Percentiles rank a stretch among this genome's conserved stretches.
Conservation (phyloP, 2,797 vertebrate genomes). For the Alcedo atthis region DNA sequence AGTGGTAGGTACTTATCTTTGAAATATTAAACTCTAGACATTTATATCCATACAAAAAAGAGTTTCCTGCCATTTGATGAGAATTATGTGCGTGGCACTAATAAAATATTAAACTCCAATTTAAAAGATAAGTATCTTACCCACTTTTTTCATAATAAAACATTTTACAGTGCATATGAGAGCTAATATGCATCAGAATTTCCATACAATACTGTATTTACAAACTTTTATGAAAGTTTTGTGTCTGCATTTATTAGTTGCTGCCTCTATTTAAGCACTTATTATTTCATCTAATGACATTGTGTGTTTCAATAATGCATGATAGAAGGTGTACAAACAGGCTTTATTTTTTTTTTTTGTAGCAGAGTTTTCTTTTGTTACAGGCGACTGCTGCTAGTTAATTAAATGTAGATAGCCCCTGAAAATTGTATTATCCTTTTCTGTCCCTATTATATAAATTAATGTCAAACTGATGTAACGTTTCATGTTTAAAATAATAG, state of each 20-base stretch:
- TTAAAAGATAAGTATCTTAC: conserved; percentile 89
- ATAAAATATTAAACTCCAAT: conserved; percentile 93
- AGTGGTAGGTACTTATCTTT: conserved; percentile 83
- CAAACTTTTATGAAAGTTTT: conserved; percentile 84
- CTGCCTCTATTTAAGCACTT: conserved; percentile 64
- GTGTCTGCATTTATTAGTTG: conserved; percentile 68
- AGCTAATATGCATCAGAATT: conserved; percentile 81
- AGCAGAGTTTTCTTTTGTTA: conserved; percentile 63
- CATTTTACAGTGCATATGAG: conserved; percentile 80
- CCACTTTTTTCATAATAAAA: conserved; percentile 87
- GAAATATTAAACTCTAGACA: conserved; percentile 87
- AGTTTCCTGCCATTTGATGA: conserved; percentile 86
- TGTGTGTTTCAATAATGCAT: conserved; percentile 76
- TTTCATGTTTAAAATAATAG: conserved; percentile 82
- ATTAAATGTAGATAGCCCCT: conserved; percentile 77
- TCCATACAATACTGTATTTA: conserved; percentile 87
- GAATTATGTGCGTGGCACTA: conserved; percentile 86
- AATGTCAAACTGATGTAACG: conserved; percentile 77
- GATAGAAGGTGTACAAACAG: conserved; percentile 71
- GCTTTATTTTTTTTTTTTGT: conserved; percentile 55
- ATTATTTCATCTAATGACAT: conserved; percentile 73
- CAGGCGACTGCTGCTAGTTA: conserved; percentile 74
- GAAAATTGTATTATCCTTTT: conserved; percentile 75
- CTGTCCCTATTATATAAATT: conserved; percentile 81
- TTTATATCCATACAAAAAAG: conserved; percentile 86